Percentiles rank a stretch among this genome's conserved stretches.
Conservation (phyloP, 2,797 vertebrate genomes). For the Danio albolineatus region DNA sequence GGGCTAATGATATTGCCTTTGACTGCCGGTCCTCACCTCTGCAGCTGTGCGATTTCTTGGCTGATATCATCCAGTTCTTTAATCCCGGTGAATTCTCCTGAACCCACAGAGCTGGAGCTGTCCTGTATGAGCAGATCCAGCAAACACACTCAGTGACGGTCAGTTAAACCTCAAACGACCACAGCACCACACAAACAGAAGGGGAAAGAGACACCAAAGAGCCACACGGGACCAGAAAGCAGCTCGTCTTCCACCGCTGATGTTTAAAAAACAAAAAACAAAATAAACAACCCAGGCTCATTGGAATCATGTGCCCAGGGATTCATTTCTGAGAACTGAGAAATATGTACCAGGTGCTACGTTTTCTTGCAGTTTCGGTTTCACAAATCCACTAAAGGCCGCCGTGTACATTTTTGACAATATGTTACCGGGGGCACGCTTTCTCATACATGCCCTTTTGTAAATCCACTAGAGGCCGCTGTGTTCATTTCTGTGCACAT, state of each 20-base stretch:
- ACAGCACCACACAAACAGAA: constrained; percentile 40
- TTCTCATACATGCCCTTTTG: too few species aligned
- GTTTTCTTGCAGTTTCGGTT: too few species aligned
- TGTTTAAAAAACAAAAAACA: constrained; percentile 47
- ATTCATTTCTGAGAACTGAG: too few species aligned
- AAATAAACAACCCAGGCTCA: too few species aligned
- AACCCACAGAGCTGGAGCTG: constrained; percentile 89
- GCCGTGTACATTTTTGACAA: too few species aligned
- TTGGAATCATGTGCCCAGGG: too few species aligned
- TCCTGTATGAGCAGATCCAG: constrained; percentile 77
- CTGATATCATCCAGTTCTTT: constrained; percentile 97
- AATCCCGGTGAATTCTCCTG: constrained; percentile 95
- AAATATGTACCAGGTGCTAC: too few species aligned
- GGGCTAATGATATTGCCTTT: too few species aligned
- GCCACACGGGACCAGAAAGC: constrained; percentile 52
- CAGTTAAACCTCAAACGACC: background rate
- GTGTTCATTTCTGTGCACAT: too few species aligned
- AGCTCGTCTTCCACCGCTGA: constrained; percentile 57
- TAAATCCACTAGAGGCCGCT: too few species aligned
- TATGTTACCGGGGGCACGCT: too few species aligned
- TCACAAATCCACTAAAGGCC: too few species aligned
- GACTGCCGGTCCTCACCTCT: constrained; percentile 81
- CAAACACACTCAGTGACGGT: constrained; percentile 23
- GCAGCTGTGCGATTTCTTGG: constrained; percentile 94
- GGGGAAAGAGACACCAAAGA: constrained; percentile 38